Percentiles rank a stretch among this genome's conserved stretches.
Conservation (phyloP, 2,113 vertebrate species). For the Theropithecus gelada region DNA sequence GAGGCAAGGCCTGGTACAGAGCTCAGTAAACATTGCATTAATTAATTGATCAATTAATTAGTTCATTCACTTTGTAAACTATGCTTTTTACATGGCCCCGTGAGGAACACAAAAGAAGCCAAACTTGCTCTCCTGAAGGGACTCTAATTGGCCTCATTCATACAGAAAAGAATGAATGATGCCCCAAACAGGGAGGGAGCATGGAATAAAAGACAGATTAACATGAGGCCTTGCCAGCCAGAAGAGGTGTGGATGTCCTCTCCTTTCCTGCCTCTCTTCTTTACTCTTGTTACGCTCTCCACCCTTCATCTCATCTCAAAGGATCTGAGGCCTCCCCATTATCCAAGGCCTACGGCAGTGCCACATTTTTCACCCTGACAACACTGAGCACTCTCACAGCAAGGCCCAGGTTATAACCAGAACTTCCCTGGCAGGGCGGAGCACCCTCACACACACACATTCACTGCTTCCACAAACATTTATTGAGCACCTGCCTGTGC, state of each 20-base stretch:
- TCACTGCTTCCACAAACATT: neutral
- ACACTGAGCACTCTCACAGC: neutral
- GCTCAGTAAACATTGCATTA: neutral
- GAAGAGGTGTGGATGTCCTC: neutral
- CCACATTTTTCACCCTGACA: neutral
- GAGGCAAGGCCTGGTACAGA: neutral
- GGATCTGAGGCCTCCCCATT: neutral
- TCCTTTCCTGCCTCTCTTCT: neutral
- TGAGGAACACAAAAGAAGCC: neutral
- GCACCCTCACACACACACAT: rapidly evolving
- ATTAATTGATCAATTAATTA: neutral
- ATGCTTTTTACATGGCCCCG: neutral
- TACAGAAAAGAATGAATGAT: neutral
- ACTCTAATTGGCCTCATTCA: neutral
- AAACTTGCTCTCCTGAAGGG: neutral
- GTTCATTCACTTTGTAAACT: neutral
- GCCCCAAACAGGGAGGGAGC: neutral
- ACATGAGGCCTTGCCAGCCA: neutral
- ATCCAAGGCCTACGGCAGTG: neutral
- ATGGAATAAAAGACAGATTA: neutral
- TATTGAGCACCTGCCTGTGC: neutral
- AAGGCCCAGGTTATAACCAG: neutral
- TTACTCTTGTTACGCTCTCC: neutral
- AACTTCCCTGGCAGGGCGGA: neutral
- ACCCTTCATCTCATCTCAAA: neutral